A percentile compares a stretch with the other conserved stretches of the same genome.
Conservation (phyloP, 2,888 invertebrate species). For the Stegana nigrithorax region DNA sequence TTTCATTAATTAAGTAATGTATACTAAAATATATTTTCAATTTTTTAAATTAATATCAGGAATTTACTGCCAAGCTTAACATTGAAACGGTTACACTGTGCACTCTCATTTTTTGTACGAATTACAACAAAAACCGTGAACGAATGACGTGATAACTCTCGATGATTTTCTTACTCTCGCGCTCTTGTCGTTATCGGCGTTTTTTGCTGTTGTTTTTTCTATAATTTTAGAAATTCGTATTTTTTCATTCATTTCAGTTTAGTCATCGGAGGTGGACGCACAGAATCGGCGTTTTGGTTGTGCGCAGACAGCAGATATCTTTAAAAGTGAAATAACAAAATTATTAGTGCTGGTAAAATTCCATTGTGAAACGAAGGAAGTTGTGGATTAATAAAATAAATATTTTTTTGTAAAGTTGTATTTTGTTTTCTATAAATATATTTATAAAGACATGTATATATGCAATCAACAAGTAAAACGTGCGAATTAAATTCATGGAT, state of each 20-base stretch:
- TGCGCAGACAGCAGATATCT: conserved; percentile 35
- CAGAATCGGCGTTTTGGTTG: conserved; percentile 30
- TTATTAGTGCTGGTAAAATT: conserved; percentile 50
- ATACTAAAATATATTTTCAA: too few species aligned
- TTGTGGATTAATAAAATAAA: conserved; percentile 54
- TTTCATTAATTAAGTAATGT: too few species aligned
- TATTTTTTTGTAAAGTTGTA: conserved; percentile 28
- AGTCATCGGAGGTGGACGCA: conserved; percentile 56
- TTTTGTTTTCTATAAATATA: background rate
- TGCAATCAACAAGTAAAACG: conserved; percentile 37
- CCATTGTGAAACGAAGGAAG: conserved; percentile 53
- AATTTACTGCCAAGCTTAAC: too few species aligned
- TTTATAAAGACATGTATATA: conserved; percentile 27
- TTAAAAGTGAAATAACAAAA: conserved; percentile 30
- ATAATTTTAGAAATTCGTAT: conserved; percentile 65
- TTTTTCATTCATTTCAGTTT: conserved; percentile 66
- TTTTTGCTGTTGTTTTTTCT: conserved; percentile 41
- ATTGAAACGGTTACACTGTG: too few species aligned
- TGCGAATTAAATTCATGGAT: conserved; percentile 32
- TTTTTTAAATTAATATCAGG: too few species aligned
- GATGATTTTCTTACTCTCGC: background rate
- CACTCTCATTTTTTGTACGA: too few species aligned
- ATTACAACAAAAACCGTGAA: too few species aligned
- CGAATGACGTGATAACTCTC: background rate
- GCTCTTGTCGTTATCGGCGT: conserved; percentile 13